A percentile compares a stretch with the other conserved stretches of the same genome.
These are phyloP conservation scores for Zaprionus lachaisei DNA, from an alignment of 1,140 invertebrate species.

Conservation along the genomic window DNA sequence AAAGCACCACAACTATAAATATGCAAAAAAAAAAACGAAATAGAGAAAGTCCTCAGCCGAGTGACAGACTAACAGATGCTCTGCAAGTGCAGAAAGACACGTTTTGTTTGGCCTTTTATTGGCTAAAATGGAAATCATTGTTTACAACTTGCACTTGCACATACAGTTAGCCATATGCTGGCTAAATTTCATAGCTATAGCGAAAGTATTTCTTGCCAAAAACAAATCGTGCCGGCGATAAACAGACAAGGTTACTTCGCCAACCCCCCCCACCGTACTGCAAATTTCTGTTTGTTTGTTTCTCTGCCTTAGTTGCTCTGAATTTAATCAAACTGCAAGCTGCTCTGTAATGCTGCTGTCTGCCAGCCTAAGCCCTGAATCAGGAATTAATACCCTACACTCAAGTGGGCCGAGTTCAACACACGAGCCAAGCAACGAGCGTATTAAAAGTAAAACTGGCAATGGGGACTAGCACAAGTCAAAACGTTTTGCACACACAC, in stretches of 20 bases:
- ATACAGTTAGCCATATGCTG: neutral
- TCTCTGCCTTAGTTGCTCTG: neutral
- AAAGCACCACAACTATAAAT: constrained; percentile 55
- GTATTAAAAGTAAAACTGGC: constrained; percentile 37
- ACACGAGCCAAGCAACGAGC: constrained; percentile 15
- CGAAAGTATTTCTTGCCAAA: neutral
- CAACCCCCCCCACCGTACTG: too few relatives aligned
- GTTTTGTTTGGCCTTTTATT: neutral
- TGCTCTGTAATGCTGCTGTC: neutral
- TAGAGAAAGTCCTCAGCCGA: neutral
- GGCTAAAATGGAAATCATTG: too few relatives aligned
- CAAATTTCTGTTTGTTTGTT: neutral
- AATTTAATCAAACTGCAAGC: neutral
- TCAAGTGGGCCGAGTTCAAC: constrained; percentile 11
- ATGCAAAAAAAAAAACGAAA: constrained; percentile 17
- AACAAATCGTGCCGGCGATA: too few relatives aligned
- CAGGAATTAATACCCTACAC: constrained; percentile 31
- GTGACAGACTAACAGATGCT: neutral
- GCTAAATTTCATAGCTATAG: neutral
- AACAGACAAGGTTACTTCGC: neutral
- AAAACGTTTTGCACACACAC: constrained; percentile 55
- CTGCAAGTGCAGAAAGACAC: neutral
- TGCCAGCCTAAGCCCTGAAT: constrained; percentile 21
- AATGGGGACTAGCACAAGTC: constrained; percentile 53
- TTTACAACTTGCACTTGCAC: too few relatives aligned